These are phyloP conservation scores for Hemiscyllium ocellatum DNA, from an alignment of 2,113 vertebrate genomes.

Conservation along the genomic window DNA sequence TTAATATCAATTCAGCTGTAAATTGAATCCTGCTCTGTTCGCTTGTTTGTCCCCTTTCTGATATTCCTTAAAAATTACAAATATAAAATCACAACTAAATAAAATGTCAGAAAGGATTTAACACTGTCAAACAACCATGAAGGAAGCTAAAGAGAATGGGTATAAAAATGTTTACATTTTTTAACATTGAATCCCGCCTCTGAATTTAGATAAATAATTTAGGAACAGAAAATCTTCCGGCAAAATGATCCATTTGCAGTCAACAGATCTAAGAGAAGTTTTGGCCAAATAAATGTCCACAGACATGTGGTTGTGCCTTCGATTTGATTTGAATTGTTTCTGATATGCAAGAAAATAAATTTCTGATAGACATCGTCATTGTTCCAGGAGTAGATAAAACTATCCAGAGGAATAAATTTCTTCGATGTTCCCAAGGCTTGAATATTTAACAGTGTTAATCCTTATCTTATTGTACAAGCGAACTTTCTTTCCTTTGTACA, in stretches of 20 bases:
- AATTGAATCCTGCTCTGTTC: too few species aligned
- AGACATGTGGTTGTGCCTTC: background rate
- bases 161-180: background rate
- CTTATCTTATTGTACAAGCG: background rate
- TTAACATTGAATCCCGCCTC: background rate
- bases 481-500: background rate
- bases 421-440: background rate
- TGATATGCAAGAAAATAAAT: background rate
- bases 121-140: background rate
- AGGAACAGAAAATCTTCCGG: background rate
- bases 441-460: background rate
- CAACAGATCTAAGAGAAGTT: background rate
- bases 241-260: background rate
- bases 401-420: background rate
- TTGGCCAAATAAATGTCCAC: background rate
- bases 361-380: background rate
- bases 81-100: background rate
- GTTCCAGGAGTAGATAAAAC: background rate
- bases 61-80: background rate
- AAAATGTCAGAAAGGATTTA: background rate
- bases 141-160: background rate
- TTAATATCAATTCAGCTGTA: background rate
- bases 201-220: background rate
- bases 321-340: background rate
- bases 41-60: background rate